These are phyloP conservation scores for Crotalus horridus DNA, from an alignment of 2,113 vertebrate species.

Conservation along the genomic window DNA sequence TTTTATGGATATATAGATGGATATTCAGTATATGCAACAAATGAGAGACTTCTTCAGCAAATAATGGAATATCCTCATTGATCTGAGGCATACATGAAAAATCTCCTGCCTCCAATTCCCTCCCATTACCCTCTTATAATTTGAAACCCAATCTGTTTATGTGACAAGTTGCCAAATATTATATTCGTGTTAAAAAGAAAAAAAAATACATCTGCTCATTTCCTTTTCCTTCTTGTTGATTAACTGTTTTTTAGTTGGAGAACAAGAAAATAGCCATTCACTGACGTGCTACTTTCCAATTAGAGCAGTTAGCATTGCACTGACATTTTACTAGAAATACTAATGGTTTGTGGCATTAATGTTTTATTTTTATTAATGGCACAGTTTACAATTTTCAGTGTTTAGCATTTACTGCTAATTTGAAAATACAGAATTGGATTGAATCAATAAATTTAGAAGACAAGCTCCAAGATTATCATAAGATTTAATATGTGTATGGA, in stretches of 20 bases:
- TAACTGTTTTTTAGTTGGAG: not conserved
- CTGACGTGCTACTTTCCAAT: not conserved
- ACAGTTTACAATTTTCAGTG: not conserved
- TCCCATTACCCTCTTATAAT: not conserved
- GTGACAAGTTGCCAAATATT: not conserved
- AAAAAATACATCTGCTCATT: not conserved
- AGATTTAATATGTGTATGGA: not conserved
- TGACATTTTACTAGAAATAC: not conserved
- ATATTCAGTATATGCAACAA: not conserved
- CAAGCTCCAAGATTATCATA: not conserved
- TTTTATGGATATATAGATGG: no score
- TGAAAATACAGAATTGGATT: conserved; percentile 3
- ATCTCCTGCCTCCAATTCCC: not conserved
- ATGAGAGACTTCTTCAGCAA: not conserved
- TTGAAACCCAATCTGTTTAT: not conserved
- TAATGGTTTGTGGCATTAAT: not conserved
- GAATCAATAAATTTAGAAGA: not conserved
- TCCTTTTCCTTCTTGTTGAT: not conserved
- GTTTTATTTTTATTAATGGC: conserved; percentile 3
- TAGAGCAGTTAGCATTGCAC: not conserved
- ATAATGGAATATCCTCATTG: not conserved
- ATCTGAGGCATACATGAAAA: not conserved
- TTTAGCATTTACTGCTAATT: conserved; percentile 4
- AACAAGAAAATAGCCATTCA: not conserved
- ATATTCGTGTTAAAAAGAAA: not conserved